Evolutionary conservation across 2,888 invertebrate genomes (phyloP), one percentile per base, ranked within the genome.

Genomic region (Vannuccia rotundouncinata): DNA sequence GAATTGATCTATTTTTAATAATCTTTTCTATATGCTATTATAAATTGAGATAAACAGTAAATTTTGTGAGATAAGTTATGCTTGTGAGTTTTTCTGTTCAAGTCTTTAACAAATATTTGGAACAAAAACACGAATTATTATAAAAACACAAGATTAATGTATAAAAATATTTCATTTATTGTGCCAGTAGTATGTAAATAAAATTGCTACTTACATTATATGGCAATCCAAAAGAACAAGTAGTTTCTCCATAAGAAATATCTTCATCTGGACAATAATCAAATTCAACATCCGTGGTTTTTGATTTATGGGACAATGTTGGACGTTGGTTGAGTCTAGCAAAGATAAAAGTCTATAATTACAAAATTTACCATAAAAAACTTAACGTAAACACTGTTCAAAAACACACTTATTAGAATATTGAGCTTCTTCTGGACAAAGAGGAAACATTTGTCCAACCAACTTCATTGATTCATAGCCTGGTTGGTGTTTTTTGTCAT

Each of bases 151-250:
- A n/a, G n/a, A n/a, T n/a, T n/a, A n/a, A n/a, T n/a, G n/a, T n/a
- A n/a, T n/a, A n/a, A n/a, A n/a, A n/a, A n/a, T n/a, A n/a, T n/a
- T n/a, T n/a, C n/a, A n/a, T n/a, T n/a, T n/a, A n/a, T n/a, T n/a
- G n/a, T n/a, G n/a, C n/a, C n/a, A n/a, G n/a, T n/a, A n/a, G n/a
- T n/a, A n/a, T n/a, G n/a, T n/a, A n/a, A n/a, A n/a, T n/a, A n/a
- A n/a, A n/a, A n/a, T n/a, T n/a, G n/a, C n/a, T n/a, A 59, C 79
- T 79, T 79, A 80, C 80, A 60, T 80, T 80, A 66, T 80, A 80
- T 27, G 78, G 31, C 25, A 80, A 66, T 1, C 80, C 80, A 66
- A 80, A 80, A n/a, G 80, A 80, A 30, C 80, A 80, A 10, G 59
- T 59, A 2, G 80, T 80, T 28, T 31, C 59, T 1, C 80, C 80